Evolutionary conservation across 1,140 invertebrate genomes (phyloP).

Genomic region (Chionoecetes opilio): DNA sequence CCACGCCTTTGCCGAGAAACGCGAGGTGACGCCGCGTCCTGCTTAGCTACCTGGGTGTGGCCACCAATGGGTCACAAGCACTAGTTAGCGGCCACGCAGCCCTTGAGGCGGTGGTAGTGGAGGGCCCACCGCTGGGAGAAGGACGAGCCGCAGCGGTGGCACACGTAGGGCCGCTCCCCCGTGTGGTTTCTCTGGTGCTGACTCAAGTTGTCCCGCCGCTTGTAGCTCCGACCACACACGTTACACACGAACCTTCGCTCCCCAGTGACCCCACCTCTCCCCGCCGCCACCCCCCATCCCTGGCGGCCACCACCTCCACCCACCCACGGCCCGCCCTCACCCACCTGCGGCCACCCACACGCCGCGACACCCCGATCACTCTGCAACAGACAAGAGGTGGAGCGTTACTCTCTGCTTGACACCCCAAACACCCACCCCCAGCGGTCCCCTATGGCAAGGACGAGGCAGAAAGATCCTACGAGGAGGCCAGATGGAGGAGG

Average conservation of each 20-base stretch:
- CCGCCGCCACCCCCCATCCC: constrained; percentile 61
- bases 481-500: not conserved
- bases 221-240: constrained; percentile 82
- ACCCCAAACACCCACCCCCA: constrained; percentile 33
- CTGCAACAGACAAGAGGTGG: constrained; percentile 76
- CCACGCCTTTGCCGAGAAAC: no score
- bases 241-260: constrained; percentile 82
- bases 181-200: constrained; percentile 84
- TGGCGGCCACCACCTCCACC: constrained; percentile 64
- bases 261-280: constrained; percentile 64
- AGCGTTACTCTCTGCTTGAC: constrained; percentile 62
- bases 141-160: constrained; percentile 76
- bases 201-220: constrained; percentile 82
- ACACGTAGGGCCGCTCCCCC: constrained; percentile 82
- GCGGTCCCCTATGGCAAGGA: not conserved
- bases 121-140: constrained; percentile 79
- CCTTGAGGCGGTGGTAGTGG: constrained; percentile 69
- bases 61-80: not conserved
- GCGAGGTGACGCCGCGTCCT: no score
- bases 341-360: constrained; percentile 75
- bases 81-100: constrained; percentile 82
- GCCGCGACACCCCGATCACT: constrained; percentile 72
- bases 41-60: no score
- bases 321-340: constrained; percentile 76
- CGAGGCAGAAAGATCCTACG: not conserved